Evolutionary conservation across 2,113 vertebrate species (phyloP).

Genomic region (Entosphenus tridentatus): DNA sequence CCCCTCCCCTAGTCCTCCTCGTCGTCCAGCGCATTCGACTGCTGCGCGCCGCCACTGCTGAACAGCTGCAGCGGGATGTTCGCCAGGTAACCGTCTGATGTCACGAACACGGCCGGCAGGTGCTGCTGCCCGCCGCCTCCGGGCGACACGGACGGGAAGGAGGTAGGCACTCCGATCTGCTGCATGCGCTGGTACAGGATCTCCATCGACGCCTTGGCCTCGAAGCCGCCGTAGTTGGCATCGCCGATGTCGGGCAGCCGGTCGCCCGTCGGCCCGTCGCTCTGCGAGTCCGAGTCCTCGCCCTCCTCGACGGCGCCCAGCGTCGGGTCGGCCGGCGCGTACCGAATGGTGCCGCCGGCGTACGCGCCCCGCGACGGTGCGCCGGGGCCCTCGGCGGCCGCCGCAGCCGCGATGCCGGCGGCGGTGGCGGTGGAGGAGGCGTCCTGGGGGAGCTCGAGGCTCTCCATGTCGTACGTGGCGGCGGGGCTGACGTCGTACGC

Average conservation of each 20-base stretch:
- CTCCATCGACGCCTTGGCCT: conserved; percentile 99
- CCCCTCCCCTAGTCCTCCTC: neutral
- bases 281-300: neutral
- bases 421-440: neutral
- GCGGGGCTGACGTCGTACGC: conserved; percentile 48
- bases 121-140: conserved; percentile 58
- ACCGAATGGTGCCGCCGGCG: conserved; percentile 94
- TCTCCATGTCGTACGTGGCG: conserved; percentile 52
- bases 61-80: conserved; percentile 93
- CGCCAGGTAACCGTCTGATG: conserved; percentile 90
- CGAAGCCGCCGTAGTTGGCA: conserved; percentile 12
- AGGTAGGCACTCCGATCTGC: conserved; percentile 88
- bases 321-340: conserved; percentile 55
- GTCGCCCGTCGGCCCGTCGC: no score
- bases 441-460: conserved; percentile 70
- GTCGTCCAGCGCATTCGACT: conserved; percentile 18
- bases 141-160: conserved; percentile 41
- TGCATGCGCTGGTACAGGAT: conserved; percentile 99
- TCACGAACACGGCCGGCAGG: conserved; percentile 89
- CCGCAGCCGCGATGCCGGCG: conserved; percentile 23
- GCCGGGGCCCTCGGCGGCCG: neutral
- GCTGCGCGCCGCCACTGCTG: conserved; percentile 86
- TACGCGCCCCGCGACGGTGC: conserved; percentile 50
- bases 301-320: neutral
- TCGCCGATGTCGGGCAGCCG: no score